Base-by-base conservation (phyloP, 2,113 vertebrate species). In the Gasterosteus nipponicus region DNA sequence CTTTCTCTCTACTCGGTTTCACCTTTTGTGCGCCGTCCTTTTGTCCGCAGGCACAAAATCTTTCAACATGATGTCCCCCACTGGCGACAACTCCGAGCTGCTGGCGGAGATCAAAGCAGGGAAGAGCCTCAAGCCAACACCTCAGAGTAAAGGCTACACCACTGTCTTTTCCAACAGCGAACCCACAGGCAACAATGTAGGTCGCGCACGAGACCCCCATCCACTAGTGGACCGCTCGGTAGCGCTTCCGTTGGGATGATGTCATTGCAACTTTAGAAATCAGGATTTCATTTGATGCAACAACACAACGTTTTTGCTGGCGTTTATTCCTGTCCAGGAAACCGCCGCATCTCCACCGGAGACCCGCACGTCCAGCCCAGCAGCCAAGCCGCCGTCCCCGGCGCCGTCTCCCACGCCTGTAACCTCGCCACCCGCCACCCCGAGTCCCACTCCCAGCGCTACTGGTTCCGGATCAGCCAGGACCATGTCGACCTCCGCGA, bases 1-100 rank as follows among this genome's bases (percentile, higher is more conserved):
- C 73, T 82, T 41, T 80, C 64, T 69, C n/a, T 84, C 81, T 79
- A 39, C 78, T 59, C 10, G 84, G 79, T 83, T 86, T 89, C 73
- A 87, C 80, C 22, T 87, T 81, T 85, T 72, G 75, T 69, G 65
- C 51, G 66, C 9, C 8, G 10, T 77, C 71, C 71, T 84, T 83
- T 88, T 86, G 80, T 60, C 12, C 39, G 4, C 92, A 99, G 98
- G 98, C 92, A 94, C 95, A 89, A 99, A 98, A 89, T 99, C 98
- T 71, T 99, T 99, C 96, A 99, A 99, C 94, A 99, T 99, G 98
- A 98, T 99, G 97, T 97, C 97, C 89, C 98, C 98, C 19, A 96
- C 97, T 0, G 96, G 96, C 0, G 98, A 99, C 94, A 99, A 99
- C 91, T 96, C 97, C 0, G 97, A 99, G 92, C 95, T 99, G 44